phyloP scores from a whole-genome alignment of 2,113 vertebrate species.

The Callopanchax toddi region DNA sequence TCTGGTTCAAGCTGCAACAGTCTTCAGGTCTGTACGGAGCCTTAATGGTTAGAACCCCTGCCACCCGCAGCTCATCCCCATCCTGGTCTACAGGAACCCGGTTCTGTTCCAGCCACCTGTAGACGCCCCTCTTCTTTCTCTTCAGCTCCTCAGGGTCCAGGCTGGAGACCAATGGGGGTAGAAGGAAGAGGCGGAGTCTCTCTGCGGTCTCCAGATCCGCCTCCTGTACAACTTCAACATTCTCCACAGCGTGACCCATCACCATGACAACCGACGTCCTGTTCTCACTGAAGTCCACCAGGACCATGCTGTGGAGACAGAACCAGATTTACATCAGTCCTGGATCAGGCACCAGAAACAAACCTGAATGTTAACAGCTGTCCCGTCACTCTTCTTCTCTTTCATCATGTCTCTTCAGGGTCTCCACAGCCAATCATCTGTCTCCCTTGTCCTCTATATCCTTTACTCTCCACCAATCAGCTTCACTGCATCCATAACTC shows the following conservation, averaged over 20 bases:
- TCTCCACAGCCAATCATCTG: too few relatives aligned
- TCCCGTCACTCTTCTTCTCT: too few relatives aligned
- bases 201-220: constrained; percentile 62
- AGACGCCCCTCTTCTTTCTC: constrained; percentile 71
- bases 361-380: too few relatives aligned
- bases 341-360: not conserved
- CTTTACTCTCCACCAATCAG: too few relatives aligned
- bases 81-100: constrained; percentile 82
- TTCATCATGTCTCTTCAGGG: too few relatives aligned
- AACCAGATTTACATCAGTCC: not conserved
- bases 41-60: constrained; percentile 83
- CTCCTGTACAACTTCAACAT: constrained; percentile 80
- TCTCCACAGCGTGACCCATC: constrained; percentile 87
- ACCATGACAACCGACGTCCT: constrained; percentile 75
- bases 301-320: constrained; percentile 80
- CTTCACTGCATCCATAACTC: too few relatives aligned
- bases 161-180: constrained; percentile 25
- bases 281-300: constrained; percentile 80
- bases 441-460: too few relatives aligned
- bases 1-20: constrained; percentile 90
- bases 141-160: constrained; percentile 79
- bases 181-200: constrained; percentile 75
- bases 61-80: constrained; percentile 80
- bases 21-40: constrained; percentile 88
- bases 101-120: constrained; percentile 88